Conservation (phyloP, 23 tunicate species). For the Trididemnum clinides region DNA sequence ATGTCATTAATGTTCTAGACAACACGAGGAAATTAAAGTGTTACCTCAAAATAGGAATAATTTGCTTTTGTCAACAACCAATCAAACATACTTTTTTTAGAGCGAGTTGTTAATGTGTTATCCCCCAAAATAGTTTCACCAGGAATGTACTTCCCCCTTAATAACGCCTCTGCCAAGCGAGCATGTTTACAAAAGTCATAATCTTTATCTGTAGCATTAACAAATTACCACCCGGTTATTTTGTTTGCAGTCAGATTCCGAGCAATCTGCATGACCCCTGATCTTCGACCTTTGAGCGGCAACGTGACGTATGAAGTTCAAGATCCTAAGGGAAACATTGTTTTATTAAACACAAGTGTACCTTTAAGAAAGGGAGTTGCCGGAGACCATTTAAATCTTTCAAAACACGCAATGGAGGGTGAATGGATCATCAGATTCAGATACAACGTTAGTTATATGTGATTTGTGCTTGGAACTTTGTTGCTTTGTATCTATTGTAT, state of each 20-base stretch:
- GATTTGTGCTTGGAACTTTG: too few species aligned
- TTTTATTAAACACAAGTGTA: background rate
- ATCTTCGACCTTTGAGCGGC: conserved; percentile 55
- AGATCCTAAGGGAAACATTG: conserved; percentile 40
- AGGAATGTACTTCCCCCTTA: too few species aligned
- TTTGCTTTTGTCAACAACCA: too few species aligned
- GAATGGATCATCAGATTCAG: conserved; percentile 5
- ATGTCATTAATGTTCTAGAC: too few species aligned
- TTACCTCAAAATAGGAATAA: too few species aligned
- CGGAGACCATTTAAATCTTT: conserved; percentile 28
- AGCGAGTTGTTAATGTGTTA: background rate
- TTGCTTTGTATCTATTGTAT: too few species aligned
- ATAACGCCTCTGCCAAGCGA: background rate
- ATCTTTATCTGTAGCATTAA: background rate
- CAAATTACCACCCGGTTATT: background rate
- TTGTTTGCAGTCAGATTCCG: conserved; percentile 56
- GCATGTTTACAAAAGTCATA: background rate
- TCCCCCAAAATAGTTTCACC: background rate
- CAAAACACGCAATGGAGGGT: conserved; percentile 26
- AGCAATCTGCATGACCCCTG: conserved; percentile 41
- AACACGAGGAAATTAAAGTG: too few species aligned
- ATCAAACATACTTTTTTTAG: too few species aligned
- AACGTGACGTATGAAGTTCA: conserved; percentile 28
- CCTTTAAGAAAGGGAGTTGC: conserved; percentile 41
- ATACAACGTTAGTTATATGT: conserved; percentile 16